Conservation (phyloP, 1,140 invertebrate genomes). For the Diorhabda sublineata region DNA sequence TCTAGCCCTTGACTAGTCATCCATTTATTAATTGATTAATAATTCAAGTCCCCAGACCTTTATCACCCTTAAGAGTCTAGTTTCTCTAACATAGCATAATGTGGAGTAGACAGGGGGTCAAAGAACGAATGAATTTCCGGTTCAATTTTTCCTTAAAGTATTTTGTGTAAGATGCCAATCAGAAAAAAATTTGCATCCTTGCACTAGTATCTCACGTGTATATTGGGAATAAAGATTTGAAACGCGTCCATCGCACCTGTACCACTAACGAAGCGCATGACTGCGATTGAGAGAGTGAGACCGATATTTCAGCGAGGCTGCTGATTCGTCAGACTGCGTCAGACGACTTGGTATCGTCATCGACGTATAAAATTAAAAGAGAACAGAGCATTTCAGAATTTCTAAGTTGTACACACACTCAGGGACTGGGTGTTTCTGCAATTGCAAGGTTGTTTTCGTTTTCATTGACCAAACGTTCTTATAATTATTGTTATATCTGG, state of each 20-base stretch:
- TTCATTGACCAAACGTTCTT: neutral
- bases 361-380: constrained; percentile 14
- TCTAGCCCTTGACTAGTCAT: no score
- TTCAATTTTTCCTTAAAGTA: no score
- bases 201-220: no score
- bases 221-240: neutral
- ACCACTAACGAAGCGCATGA: neutral
- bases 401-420: constrained; percentile 2
- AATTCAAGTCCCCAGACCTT: no score
- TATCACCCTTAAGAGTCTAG: no score
- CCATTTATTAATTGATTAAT: no score
- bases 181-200: no score
- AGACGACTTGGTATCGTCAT: constrained; percentile 14
- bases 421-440: constrained; percentile 7
- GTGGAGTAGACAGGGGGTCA: no score
- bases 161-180: no score
- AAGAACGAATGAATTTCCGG: no score
- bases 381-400: constrained; percentile 13
- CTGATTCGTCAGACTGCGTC: constrained; percentile 9
- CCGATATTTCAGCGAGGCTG: neutral
- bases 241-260: constrained; percentile 1
- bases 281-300: neutral
- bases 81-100: no score
- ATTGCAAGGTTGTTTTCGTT: constrained; percentile 7
- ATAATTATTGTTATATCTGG: neutral